Percentiles rank a stretch among this genome's conserved stretches.
Evolutionary conservation across 2,113 vertebrate species (phyloP).

Genomic region (Choloepus hoffmanni): DNA sequence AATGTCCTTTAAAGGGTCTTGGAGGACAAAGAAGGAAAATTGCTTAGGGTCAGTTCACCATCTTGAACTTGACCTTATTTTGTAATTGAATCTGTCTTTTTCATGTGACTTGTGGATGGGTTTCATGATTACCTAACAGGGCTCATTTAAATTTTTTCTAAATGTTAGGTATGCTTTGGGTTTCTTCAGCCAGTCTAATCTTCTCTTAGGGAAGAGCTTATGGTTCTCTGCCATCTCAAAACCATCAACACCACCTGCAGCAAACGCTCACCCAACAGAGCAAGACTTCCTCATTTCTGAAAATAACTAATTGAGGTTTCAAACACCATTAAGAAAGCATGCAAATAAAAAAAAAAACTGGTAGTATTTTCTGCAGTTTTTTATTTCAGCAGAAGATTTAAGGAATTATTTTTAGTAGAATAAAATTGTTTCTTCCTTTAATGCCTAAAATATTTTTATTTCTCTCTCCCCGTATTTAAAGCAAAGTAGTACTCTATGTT

Average conservation of each 20-base stretch:
- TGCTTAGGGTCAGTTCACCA: not conserved
- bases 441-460: slow-evolving; percentile 10
- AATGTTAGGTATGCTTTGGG: not conserved
- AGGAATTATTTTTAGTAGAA: slow-evolving; percentile 21
- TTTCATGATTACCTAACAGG: not conserved
- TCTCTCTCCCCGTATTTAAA: not conserved
- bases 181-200: not conserved
- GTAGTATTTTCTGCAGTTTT: not conserved
- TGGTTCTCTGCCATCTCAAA: not conserved
- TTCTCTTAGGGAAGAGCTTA: not conserved
- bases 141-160: not conserved
- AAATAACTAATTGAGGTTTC: slow-evolving; percentile 25
- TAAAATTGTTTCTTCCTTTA: slow-evolving; percentile 29
- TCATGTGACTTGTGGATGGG: not conserved
- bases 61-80: slow-evolving; percentile 3
- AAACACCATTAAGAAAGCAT: not conserved
- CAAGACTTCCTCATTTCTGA: slow-evolving; percentile 64
- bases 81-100: not conserved
- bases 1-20: not conserved
- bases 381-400: not conserved
- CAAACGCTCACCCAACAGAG: not conserved
- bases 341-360: not conserved
- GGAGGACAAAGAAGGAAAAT: not conserved
- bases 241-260: slow-evolving; percentile 25
- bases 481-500: not conserved